Conservation (phyloP, 2,113 vertebrate genomes). For the human region GRCh38 chr5:141330001-141330500, state of each 20-base stretch:
- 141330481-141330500: not conserved
- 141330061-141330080: not conserved
- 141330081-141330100: not conserved
- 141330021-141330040: not conserved
- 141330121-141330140: not conserved
- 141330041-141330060: not conserved
- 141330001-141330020: not conserved
- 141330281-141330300: constrained; percentile 11
- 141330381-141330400: constrained; percentile 60
- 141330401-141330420: constrained; percentile 70
- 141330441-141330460: no score
- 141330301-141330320: not conserved
- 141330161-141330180: not conserved
- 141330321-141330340: constrained; percentile 32
- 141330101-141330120: not conserved
- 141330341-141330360: not conserved
- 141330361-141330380: not conserved
- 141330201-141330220: not conserved
- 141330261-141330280: not conserved
- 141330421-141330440: constrained; percentile 70
- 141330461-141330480: not conserved
- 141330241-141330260: not conserved
- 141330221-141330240: not conserved
- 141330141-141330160: not conserved
- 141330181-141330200: not conserved